Percentiles rank a stretch among this genome's conserved stretches.
These are phyloP conservation scores for Adelphocoris suturalis DNA, from an alignment of 2,888 invertebrate genomes.

Conservation along the genomic window DNA sequence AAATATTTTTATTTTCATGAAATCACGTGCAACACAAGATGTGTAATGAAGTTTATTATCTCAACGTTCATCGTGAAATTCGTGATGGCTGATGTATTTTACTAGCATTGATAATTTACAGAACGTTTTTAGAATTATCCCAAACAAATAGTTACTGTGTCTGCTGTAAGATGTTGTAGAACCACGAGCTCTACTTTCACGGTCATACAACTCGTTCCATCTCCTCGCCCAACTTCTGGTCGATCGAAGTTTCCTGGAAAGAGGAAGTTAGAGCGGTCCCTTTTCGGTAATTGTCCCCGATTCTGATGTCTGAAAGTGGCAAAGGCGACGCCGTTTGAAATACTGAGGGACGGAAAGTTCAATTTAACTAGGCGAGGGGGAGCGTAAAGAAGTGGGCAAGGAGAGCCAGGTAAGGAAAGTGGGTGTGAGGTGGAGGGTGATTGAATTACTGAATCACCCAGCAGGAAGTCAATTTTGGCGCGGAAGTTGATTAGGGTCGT, in stretches of 20 bases:
- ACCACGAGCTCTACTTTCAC: no score
- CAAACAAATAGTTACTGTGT: no score
- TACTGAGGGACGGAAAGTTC: not conserved
- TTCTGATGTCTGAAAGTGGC: conserved; percentile 10
- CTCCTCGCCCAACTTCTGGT: not conserved
- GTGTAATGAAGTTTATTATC: no score
- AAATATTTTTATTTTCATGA: no score
- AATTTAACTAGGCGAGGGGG: not conserved
- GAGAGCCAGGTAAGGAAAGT: no score
- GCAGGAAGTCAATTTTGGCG: conserved; percentile 26
- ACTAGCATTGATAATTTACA: no score
- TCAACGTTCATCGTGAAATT: no score
- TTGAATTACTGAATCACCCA: conserved; percentile 36
- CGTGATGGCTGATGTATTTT: no score
- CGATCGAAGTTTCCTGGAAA: not conserved
- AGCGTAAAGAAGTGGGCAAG: no score
- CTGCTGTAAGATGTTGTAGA: no score
- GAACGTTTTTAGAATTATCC: no score
- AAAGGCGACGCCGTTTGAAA: conserved; percentile 7
- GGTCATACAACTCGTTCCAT: not conserved
- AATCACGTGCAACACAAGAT: no score
- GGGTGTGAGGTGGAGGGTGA: not conserved
- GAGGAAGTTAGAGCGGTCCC: not conserved
- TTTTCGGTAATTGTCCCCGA: conserved; percentile 1
- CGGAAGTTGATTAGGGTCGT: conserved; percentile 27